A percentile compares a stretch with the other conserved stretches of the same genome.
Conservation (phyloP, 2,797 vertebrate species). For the Sardinella longiceps region DNA sequence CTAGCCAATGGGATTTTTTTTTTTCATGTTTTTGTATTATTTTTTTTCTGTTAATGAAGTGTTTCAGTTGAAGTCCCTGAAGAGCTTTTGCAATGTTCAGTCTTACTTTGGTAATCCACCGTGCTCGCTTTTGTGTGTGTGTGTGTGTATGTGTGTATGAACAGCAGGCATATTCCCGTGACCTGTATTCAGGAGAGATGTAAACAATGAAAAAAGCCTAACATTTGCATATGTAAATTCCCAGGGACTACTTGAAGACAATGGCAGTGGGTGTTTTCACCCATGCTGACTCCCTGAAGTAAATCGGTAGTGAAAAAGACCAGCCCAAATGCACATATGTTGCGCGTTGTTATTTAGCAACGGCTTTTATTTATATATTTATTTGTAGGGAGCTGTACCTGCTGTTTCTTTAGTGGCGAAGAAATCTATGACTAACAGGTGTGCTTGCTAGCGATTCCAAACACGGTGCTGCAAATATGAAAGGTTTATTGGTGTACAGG, state of each 20-base stretch:
- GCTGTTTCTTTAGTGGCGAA: neutral
- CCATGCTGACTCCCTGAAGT: neutral
- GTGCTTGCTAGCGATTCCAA: neutral
- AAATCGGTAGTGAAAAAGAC: neutral
- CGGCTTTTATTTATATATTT: neutral
- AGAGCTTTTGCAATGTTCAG: neutral
- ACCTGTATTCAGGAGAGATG: constrained; percentile 15
- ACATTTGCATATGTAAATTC: constrained; percentile 25
- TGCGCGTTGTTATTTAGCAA: neutral
- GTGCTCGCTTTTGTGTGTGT: neutral
- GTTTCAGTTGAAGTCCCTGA: neutral
- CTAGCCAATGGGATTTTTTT: neutral
- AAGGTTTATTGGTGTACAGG: neutral
- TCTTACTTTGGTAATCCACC: neutral
- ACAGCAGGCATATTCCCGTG: neutral
- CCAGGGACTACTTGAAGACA: neutral
- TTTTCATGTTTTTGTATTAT: neutral
- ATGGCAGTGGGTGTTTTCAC: neutral
- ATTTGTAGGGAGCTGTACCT: neutral
- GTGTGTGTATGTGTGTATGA: neutral
- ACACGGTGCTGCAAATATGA: neutral
- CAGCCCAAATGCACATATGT: neutral
- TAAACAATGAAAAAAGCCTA: neutral
- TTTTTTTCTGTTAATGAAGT: constrained; percentile 13
- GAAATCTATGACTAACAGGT: neutral